phyloP scores from a whole-genome alignment of 2,888 invertebrate genomes.

The Ommatoiulus sabulosus region DNA sequence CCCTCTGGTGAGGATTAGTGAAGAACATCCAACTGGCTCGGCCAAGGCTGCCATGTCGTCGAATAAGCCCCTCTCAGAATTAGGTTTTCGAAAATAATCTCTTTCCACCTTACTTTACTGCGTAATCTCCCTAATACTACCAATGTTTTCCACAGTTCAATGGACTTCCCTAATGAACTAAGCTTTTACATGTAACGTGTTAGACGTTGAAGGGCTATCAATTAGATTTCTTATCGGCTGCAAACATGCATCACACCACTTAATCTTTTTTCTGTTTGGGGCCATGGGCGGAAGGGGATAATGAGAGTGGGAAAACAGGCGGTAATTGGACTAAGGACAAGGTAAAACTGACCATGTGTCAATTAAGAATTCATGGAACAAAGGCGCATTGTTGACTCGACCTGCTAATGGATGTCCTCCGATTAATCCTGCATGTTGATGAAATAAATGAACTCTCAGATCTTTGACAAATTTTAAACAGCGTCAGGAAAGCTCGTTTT shows the following conservation, averaged over 20 bases:
- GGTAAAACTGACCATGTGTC: conserved; percentile 36
- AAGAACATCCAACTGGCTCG: not conserved
- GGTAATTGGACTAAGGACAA: conserved; percentile 14
- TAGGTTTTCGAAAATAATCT: not conserved
- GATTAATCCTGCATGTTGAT: not conserved
- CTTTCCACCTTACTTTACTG: not conserved
- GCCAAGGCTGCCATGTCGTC: not conserved
- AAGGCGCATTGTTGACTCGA: not conserved
- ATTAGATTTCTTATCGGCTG: conserved; percentile 36
- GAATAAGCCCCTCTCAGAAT: not conserved
- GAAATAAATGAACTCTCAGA: not conserved
- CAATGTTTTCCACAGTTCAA: conserved; percentile 32
- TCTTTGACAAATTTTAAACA: not conserved
- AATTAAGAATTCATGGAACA: conserved; percentile 22
- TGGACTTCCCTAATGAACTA: conserved; percentile 11
- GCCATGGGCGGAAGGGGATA: not conserved
- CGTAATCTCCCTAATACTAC: not conserved
- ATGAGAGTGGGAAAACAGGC: conserved; percentile 36
- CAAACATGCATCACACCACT: conserved; percentile 30
- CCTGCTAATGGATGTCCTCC: not conserved
- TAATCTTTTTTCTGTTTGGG: conserved; percentile 22
- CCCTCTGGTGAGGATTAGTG: conserved; percentile 6
- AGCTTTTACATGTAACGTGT: conserved; percentile 36
- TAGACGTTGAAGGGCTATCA: conserved; percentile 39
- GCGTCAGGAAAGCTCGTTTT: too few species aligned